These are phyloP conservation scores for Microctonus brassicae DNA, from an alignment of 2,888 invertebrate species.

Conservation along the genomic window DNA sequence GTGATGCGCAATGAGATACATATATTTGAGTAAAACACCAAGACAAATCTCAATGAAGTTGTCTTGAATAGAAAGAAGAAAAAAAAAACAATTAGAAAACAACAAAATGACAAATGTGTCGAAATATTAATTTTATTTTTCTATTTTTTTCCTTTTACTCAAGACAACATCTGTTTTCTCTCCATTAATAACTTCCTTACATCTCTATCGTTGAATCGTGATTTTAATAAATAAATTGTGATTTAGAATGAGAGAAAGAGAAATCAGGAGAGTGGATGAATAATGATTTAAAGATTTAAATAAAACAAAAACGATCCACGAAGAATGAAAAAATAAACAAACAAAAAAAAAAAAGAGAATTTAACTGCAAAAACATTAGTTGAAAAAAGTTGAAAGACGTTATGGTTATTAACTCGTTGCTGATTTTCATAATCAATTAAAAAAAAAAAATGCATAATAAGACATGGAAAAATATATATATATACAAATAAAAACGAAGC, in stretches of 20 bases:
- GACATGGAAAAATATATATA: constrained; percentile 34
- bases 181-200: constrained; percentile 6
- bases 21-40: not conserved
- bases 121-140: not conserved
- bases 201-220: constrained; percentile 20
- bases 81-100: not conserved
- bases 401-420: constrained; percentile 46
- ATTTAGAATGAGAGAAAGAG: not conserved
- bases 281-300: not conserved
- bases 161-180: not conserved
- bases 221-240: constrained; percentile 20
- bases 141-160: not conserved
- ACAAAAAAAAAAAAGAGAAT: constrained; percentile 21
- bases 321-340: constrained; percentile 15
- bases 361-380: constrained; percentile 4
- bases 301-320: constrained; percentile 18
- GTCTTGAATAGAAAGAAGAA: not conserved
- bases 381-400: constrained; percentile 19
- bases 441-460: constrained; percentile 30
- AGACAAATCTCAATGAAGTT: not conserved
- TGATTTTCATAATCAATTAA: constrained; percentile 52
- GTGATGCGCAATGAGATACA: not conserved
- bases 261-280: too few species aligned
- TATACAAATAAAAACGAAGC: constrained; percentile 25
- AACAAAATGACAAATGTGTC: not conserved